Percentiles rank a stretch among this genome's conserved stretches.
Conservation (phyloP, 2,888 invertebrate genomes). For the Chaetogeoica ovagalla region DNA sequence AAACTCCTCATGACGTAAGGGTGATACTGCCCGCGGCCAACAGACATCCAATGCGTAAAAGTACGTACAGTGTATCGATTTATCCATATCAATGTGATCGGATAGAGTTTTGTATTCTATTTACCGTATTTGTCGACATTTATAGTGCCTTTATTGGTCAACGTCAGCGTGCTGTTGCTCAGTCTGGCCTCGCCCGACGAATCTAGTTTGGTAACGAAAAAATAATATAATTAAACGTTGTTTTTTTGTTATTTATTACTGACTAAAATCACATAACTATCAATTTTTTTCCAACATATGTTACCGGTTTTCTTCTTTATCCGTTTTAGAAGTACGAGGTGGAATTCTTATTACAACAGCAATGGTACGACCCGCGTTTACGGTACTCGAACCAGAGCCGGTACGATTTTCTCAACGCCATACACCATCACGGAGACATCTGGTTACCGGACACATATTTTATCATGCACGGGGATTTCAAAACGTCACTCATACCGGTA, state of each 20-base stretch:
- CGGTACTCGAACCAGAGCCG: slow-evolving; percentile 85
- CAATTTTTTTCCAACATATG: no score
- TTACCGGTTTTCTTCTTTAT: no score
- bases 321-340: slow-evolving; percentile 88
- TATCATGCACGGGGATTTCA: slow-evolving; percentile 95
- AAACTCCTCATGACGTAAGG: slow-evolving; percentile 36
- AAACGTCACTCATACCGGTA: slow-evolving; percentile 89
- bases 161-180: slow-evolving; percentile 89
- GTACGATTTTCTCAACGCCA: slow-evolving; percentile 87
- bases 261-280: no score
- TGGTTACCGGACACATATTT: slow-evolving; percentile 95
- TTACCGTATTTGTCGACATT: slow-evolving; percentile 57
- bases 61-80: background rate
- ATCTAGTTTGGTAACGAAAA: slow-evolving; percentile 83
- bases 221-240: background rate
- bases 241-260: no score
- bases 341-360: slow-evolving; percentile 89
- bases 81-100: no score
- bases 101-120: background rate
- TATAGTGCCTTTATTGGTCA: slow-evolving; percentile 88
- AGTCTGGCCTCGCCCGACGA: slow-evolving; percentile 95
- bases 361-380: slow-evolving; percentile 89
- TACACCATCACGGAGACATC: slow-evolving; percentile 88
- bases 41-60: slow-evolving; percentile 40
- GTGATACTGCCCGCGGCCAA: slow-evolving; percentile 36